phyloP scores from a whole-genome alignment of 2,888 invertebrate species.

The Scaptomyza cyrtandrae region DNA sequence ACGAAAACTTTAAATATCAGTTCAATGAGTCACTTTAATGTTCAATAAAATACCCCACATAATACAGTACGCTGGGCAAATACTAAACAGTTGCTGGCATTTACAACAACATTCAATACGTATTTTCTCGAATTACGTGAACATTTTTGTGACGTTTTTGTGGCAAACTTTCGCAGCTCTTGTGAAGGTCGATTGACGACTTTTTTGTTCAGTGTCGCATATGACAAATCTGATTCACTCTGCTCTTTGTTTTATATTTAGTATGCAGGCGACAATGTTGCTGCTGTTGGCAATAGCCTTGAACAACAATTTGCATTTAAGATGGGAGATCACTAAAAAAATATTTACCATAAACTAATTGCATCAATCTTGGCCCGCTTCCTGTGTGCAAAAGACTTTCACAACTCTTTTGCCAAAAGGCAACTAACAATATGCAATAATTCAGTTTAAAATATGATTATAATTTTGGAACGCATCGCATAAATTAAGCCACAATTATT shows the following conservation, averaged over 20 bases:
- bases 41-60: slow-evolving; percentile 33
- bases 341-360: slow-evolving; percentile 46
- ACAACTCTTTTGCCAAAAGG: slow-evolving; percentile 41
- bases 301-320: slow-evolving; percentile 57
- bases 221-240: slow-evolving; percentile 63
- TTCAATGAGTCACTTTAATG: slow-evolving; percentile 48
- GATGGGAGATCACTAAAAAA: slow-evolving; percentile 43
- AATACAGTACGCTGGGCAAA: slow-evolving; percentile 56
- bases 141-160: slow-evolving; percentile 60
- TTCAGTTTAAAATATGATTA: slow-evolving; percentile 53
- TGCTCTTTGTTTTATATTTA: slow-evolving; percentile 44
- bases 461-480: slow-evolving; percentile 46
- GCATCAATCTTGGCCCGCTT: slow-evolving; percentile 69
- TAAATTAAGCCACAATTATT: slow-evolving; percentile 35
- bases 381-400: slow-evolving; percentile 70
- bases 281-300: slow-evolving; percentile 63
- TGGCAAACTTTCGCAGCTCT: slow-evolving; percentile 40
- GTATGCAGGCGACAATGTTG: slow-evolving; percentile 57
- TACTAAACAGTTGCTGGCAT: slow-evolving; percentile 46
- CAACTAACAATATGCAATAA: slow-evolving; percentile 20
- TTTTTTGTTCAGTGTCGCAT: slow-evolving; percentile 13
- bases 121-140: slow-evolving; percentile 46
- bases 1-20: slow-evolving; percentile 37
- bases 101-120: slow-evolving; percentile 47
- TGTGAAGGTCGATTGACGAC: slow-evolving; percentile 61